Percentiles rank a stretch among this genome's conserved stretches.
Conservation (phyloP, 2,888 invertebrate species). For the Eueremaeus valkanovi region DNA sequence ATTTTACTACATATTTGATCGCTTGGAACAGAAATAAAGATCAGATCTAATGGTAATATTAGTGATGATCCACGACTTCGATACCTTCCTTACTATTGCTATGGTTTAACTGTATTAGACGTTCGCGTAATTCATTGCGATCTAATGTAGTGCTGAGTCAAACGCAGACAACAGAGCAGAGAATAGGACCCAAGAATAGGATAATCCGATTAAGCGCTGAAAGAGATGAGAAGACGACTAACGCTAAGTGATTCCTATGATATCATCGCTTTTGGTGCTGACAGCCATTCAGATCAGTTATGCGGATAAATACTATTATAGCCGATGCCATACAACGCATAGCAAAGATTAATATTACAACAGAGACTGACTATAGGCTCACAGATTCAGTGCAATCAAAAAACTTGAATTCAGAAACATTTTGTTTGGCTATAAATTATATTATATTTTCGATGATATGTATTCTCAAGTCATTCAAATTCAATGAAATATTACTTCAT, state of each 20-base stretch:
- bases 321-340: not conserved
- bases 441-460: not conserved
- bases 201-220: slow-evolving; percentile 3
- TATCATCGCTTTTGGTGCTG: slow-evolving; percentile 9
- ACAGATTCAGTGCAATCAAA: too few relatives aligned
- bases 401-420: not conserved
- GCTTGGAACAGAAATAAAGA: not conserved
- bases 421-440: not conserved
- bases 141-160: too few relatives aligned
- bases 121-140: too few relatives aligned
- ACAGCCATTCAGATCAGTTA: slow-evolving; percentile 3
- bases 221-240: slow-evolving; percentile 2
- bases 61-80: too few relatives aligned
- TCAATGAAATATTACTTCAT: not conserved
- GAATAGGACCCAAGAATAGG: not conserved
- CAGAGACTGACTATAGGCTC: not conserved
- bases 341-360: not conserved
- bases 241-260: not conserved
- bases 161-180: not conserved
- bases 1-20: not conserved
- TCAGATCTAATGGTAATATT: too few relatives aligned
- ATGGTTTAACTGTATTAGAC: too few relatives aligned
- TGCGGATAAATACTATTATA: not conserved
- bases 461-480: not conserved
- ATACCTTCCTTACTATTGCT: too few relatives aligned